phyloP scores from a whole-genome alignment of 2,797 vertebrate genomes.

The Jordanella pulchra region DNA sequence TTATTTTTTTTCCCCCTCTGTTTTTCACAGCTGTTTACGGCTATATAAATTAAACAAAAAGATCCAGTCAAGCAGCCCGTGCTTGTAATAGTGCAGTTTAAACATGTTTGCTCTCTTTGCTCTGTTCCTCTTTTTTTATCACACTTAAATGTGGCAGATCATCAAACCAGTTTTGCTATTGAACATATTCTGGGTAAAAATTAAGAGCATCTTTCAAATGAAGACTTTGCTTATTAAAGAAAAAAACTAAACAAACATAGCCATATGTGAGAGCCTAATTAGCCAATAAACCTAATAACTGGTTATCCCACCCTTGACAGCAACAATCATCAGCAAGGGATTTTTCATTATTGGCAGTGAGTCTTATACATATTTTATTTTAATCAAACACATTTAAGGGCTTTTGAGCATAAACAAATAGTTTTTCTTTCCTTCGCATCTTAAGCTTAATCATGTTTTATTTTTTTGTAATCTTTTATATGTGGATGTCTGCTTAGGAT shows the following conservation, averaged over 20 bases:
- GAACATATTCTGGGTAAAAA: background rate
- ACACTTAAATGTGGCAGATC: background rate
- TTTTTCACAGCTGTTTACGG: slow-evolving; percentile 18
- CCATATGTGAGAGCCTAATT: background rate
- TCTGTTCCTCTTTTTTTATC: background rate
- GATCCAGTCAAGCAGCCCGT: slow-evolving; percentile 25
- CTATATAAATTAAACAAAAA: slow-evolving; percentile 30
- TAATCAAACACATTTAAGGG: background rate
- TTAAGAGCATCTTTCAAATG: background rate
- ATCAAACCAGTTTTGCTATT: background rate
- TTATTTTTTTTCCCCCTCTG: slow-evolving; percentile 25
- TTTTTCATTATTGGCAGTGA: background rate
- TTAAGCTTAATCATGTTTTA: background rate
- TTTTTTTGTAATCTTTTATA: background rate
- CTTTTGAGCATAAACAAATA: background rate
- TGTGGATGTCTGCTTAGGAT: background rate
- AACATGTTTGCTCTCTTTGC: background rate
- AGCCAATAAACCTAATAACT: background rate
- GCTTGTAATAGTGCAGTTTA: background rate
- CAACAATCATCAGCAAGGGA: background rate
- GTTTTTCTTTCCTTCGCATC: background rate
- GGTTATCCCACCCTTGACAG: background rate
- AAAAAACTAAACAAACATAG: background rate
- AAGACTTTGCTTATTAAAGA: background rate
- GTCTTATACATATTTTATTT: background rate